Percentiles rank a stretch among this genome's conserved stretches.
phyloP scores from a whole-genome alignment of 2,888 invertebrate genomes.

The Coelogynopora nodosa region DNA sequence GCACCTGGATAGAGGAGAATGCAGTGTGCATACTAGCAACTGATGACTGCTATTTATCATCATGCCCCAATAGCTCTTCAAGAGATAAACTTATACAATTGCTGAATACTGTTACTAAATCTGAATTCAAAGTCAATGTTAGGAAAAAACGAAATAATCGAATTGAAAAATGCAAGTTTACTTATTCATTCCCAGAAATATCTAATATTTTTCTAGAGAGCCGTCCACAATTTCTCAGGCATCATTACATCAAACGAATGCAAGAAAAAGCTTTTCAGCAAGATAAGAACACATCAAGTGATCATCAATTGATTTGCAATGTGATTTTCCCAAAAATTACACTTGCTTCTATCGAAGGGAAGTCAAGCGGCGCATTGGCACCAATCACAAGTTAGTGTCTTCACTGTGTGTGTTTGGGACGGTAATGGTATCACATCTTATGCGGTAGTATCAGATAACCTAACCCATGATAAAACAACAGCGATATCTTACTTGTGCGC shows the following conservation, averaged over 20 bases:
- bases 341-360: slow-evolving; percentile 37
- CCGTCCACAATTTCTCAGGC: background rate
- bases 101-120: background rate
- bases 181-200: background rate
- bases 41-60: too few species aligned
- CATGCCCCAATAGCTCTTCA: background rate
- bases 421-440: background rate
- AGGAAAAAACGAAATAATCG: background rate
- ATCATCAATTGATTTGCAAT: slow-evolving; percentile 17
- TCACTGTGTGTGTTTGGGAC: slow-evolving; percentile 39
- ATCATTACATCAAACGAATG: background rate
- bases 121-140: background rate
- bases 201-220: background rate
- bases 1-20: too few species aligned
- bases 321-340: slow-evolving; percentile 25
- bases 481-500: slow-evolving; percentile 36
- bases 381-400: slow-evolving; percentile 38
- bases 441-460: slow-evolving; percentile 34
- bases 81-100: background rate
- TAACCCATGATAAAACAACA: slow-evolving; percentile 39
- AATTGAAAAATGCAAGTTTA: background rate
- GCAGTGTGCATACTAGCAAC: too few species aligned
- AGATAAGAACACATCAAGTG: slow-evolving; percentile 7
- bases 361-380: slow-evolving; percentile 40
- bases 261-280: background rate